Percentiles rank a stretch among this genome's conserved stretches.
Conservation (phyloP, 2,797 vertebrate species). For the Trematomus bernacchii region DNA sequence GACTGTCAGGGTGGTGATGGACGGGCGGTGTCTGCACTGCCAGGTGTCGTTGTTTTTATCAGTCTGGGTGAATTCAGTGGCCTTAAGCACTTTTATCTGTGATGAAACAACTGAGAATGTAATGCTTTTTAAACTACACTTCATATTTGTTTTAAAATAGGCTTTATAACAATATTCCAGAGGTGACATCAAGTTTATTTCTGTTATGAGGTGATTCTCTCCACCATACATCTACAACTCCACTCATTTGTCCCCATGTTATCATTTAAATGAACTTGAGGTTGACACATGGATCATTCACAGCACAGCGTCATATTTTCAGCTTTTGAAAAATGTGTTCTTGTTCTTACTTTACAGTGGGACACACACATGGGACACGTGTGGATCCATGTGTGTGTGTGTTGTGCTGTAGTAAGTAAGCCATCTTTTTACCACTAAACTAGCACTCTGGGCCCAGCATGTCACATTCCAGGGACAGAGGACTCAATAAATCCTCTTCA, state of each 20-base stretch:
- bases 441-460: constrained; percentile 32
- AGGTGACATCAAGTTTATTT: constrained; percentile 34
- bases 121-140: background rate
- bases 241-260: constrained; percentile 22
- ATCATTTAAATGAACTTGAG: constrained; percentile 37
- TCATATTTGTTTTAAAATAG: background rate
- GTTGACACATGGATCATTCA: constrained; percentile 52
- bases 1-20: constrained; percentile 73
- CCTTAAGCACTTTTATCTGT: background rate
- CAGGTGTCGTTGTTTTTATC: constrained; percentile 7
- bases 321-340: constrained; percentile 45
- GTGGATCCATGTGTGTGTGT: background rate
- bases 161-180: background rate
- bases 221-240: background rate
- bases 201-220: constrained; percentile 43
- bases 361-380: constrained; percentile 13
- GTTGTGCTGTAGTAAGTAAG: background rate
- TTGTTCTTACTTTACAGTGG: constrained; percentile 1
- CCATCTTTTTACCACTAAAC: constrained; percentile 15
- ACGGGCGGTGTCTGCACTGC: constrained; percentile 51
- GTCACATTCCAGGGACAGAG: constrained; percentile 53
- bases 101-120: background rate
- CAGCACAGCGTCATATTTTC: constrained; percentile 59
- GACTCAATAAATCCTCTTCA: constrained; percentile 26
- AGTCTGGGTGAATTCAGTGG: constrained; percentile 2